Evolutionary conservation across 2,797 vertebrate genomes (phyloP), one percentile per base, ranked within the genome.

Genomic region (Sebastes nivosus): DNA sequence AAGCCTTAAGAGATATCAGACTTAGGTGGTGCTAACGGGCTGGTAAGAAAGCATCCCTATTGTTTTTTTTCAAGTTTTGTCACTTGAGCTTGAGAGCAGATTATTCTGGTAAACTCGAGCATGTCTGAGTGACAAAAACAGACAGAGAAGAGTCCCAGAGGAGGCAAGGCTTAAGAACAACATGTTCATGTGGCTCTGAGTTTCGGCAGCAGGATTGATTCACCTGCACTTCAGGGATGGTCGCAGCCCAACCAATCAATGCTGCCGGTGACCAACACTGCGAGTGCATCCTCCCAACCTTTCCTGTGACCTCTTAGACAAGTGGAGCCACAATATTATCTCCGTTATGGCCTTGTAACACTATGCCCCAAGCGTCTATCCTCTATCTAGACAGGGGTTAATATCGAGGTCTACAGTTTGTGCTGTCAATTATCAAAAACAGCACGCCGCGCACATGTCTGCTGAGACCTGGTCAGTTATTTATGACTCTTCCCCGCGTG

Each of bases 221-320:
- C 89, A 90, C 84, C 91, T 88, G 86, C 79, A 88, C 91, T 88
- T 88, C 69, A 83, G 89, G 89, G 91, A 87, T 54, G 8, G 52
- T 75, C 54, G 38, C 81, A 85, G 72, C 83, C 78, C 66, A 24
- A 75, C 70, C 89, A 81, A 94, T 94, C 93, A 92, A 95, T 94
- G 82, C 68, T 64, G 75, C 77, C 83, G 54, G 50, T 82, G 89
- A 87, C 86, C 85, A 83, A 85, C 77, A 65, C 73, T 75, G 82
- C 81, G 72, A 90, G 86, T 60, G 68, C 79, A 86, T 52, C 18
- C 18, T 80, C 73, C 38, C 67, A 80, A 60, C 79, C 86, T 81
- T 85, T 70, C 63, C 72, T 69, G 77, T 59, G 86, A 77, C 80
- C 78, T 84, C 64, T 69, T 50, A 65, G 77, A 80, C 71, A 60